phyloP scores from a whole-genome alignment of 1,140 invertebrate genomes.

The Drosophila persimilis region DNA sequence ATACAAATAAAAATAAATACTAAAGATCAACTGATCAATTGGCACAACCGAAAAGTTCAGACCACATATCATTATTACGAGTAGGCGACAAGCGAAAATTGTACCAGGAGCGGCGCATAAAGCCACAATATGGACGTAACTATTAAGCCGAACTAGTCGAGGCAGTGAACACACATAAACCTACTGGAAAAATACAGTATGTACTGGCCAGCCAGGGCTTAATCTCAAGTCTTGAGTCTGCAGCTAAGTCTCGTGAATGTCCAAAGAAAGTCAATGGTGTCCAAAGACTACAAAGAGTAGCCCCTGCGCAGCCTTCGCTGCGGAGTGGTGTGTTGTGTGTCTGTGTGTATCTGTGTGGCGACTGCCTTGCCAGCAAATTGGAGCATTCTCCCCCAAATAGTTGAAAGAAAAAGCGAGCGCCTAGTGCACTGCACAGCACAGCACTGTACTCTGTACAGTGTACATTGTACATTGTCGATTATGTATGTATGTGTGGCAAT shows the following conservation, averaged over 20 bases:
- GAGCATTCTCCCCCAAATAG: constrained; percentile 40
- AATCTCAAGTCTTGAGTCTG: neutral
- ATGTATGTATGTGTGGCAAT: constrained; percentile 11
- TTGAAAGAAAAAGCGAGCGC: constrained; percentile 16
- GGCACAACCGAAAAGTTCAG: constrained; percentile 3
- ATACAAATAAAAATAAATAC: neutral
- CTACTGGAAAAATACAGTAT: neutral
- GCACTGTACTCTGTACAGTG: neutral
- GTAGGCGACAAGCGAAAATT: constrained; percentile 9
- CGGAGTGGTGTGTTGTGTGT: too few species aligned
- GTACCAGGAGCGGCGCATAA: neutral
- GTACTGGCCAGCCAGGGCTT: too few species aligned
- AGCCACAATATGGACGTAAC: constrained; percentile 10
- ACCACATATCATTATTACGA: constrained; percentile 7
- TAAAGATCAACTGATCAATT: neutral
- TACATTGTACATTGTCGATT: constrained; percentile 35
- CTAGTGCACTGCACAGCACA: too few species aligned
- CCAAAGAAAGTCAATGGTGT: neutral
- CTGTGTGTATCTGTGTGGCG: neutral
- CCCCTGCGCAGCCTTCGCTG: neutral
- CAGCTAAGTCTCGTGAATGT: neutral
- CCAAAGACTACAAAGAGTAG: constrained; percentile 11
- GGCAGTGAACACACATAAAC: constrained; percentile 8
- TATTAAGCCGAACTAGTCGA: constrained; percentile 10
- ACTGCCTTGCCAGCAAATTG: constrained; percentile 16